phyloP scores from a whole-genome alignment of 2,888 invertebrate genomes.

The Pseudococcus viburni region DNA sequence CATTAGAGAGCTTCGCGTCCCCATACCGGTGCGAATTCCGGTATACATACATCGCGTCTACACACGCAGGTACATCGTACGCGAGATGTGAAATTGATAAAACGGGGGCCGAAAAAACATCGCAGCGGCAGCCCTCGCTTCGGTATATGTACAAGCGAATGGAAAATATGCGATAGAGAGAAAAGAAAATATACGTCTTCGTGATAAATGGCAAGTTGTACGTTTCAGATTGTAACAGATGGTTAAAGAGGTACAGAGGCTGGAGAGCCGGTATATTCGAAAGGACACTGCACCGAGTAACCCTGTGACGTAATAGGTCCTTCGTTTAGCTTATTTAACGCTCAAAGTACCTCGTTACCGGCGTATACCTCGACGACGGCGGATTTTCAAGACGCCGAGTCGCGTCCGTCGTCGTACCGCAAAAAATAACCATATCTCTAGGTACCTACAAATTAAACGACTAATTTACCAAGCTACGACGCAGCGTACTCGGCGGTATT shows the following conservation, averaged over 20 bases:
- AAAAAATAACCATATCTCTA: background rate
- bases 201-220: constrained; percentile 41
- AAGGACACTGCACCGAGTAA: background rate
- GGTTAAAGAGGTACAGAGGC: background rate
- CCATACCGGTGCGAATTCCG: background rate
- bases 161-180: constrained; percentile 44
- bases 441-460: background rate
- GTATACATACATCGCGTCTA: background rate
- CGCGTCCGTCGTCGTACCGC: background rate
- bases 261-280: background rate
- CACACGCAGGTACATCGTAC: constrained; percentile 11
- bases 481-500: background rate
- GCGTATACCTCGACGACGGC: background rate
- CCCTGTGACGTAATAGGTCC: constrained; percentile 25
- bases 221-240: constrained; percentile 49
- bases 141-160: background rate
- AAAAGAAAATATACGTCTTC: constrained; percentile 34
- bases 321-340: constrained; percentile 44
- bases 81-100: constrained; percentile 35
- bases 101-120: constrained; percentile 19
- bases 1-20: background rate
- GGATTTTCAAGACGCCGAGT: background rate
- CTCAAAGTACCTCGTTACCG: constrained; percentile 36
- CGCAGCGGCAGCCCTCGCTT: background rate
- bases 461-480: background rate